Conservation (phyloP, 2,888 invertebrate species). For the Stenchaetothrips biformis region DNA sequence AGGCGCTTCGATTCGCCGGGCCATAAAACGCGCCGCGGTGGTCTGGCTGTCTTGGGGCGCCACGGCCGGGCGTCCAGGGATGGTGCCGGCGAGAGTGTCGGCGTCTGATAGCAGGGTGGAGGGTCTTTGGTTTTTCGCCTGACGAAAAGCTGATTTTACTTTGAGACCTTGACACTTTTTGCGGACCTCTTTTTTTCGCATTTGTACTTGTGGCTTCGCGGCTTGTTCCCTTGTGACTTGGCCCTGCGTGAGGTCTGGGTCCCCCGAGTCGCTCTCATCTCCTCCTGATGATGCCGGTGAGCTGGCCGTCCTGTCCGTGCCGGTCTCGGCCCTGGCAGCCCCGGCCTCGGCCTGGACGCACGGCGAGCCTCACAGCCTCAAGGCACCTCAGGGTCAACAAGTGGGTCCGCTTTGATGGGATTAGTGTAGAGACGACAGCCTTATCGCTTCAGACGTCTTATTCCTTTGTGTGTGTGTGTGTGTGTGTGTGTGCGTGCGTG, state of each 20-base stretch:
- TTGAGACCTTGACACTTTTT: no score
- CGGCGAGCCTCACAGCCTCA: no score
- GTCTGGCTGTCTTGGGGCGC: background rate
- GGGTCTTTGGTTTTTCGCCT: no score
- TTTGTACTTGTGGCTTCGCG: no score
- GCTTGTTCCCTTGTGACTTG: no score
- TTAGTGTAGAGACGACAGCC: constrained; percentile 1
- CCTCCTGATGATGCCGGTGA: background rate
- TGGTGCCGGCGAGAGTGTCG: background rate
- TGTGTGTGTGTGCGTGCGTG: background rate
- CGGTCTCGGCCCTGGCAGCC: background rate
- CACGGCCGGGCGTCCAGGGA: background rate
- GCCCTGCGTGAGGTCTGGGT: background rate
- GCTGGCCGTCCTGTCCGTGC: background rate
- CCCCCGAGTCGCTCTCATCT: background rate
- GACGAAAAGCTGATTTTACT: no score
- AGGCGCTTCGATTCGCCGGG: background rate
- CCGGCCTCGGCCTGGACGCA: background rate
- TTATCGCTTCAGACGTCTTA: background rate
- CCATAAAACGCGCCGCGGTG: background rate
- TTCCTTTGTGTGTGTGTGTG: background rate
- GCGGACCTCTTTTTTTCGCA: no score
- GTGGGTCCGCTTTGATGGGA: constrained; percentile 8
- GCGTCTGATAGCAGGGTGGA: background rate
- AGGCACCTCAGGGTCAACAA: background rate